Base-by-base conservation (phyloP, 2,888 invertebrate species). In the Toxonevra muliebris region DNA sequence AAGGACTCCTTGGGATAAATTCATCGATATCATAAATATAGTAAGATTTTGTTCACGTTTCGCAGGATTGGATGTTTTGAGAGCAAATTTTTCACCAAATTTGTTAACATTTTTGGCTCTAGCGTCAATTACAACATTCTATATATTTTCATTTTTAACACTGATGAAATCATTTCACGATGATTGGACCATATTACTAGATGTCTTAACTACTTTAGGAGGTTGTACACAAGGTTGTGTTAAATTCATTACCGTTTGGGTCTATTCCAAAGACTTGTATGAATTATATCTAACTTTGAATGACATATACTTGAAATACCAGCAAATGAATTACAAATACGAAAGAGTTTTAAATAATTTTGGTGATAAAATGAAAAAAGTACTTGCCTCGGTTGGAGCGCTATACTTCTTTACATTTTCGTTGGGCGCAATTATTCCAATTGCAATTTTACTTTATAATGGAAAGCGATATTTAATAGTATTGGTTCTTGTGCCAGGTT, bases 401-500 rank as follows among this genome's bases (percentile, higher is more conserved):
- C 17, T 74, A 1, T 76, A 75, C 42, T 15, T 55, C 1, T 11
- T 48, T 7, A 61, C 62, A 1, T 55, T 70, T 20, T 1, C 53
- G 1, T 13, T 50, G 1, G 9, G 70, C 0, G n/a, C 67, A 1
- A 1, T 50, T 0, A 10, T 69, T 40, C 74, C 75, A 1, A 1
- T 72, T 2, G 1, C 65, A 2, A 53, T 74, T 12, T 65, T 59
- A 40, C 12, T 65, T 0, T 30, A 55, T 0, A 65, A 68, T 2
- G 72, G 70, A 10, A 65, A 61, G 1, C 69, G 69, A 1, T 55
- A 68, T 30, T 50, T 73, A 19, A 66, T 72, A 8, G 67, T 75
- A 69, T 70, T 74, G 17, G 72, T 69, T 53, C 60, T 63, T 11
- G 50, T 76, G n/a, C 76, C 76, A 0, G 57, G 61, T 11, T 0